A percentile compares a stretch with the other conserved stretches of the same genome.
These are phyloP conservation scores for Novumbra hubbsi DNA, from an alignment of 2,797 vertebrate species.

Conservation along the genomic window DNA sequence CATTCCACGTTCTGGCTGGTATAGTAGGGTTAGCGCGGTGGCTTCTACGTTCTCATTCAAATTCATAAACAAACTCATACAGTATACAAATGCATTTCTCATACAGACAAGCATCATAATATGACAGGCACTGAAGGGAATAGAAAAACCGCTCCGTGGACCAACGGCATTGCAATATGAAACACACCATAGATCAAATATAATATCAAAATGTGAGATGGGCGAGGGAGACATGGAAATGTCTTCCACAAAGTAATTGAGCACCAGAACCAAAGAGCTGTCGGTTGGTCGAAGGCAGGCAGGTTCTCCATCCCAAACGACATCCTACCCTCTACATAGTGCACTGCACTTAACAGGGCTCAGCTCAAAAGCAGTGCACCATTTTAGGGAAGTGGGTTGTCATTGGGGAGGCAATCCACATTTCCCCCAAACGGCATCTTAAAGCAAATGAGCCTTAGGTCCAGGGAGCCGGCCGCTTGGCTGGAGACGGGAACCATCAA, in stretches of 20 bases:
- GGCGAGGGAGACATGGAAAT: conserved; percentile 41
- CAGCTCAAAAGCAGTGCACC: neutral
- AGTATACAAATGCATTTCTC: conserved; percentile 16
- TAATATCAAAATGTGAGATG: neutral
- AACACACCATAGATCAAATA: conserved; percentile 12
- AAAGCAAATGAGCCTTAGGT: conserved; percentile 68
- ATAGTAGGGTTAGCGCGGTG: neutral
- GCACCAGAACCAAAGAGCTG: conserved; percentile 54
- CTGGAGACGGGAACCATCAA: conserved; percentile 56
- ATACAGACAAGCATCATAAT: conserved; percentile 49
- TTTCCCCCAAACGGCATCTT: conserved; percentile 64
- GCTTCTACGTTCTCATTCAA: conserved; percentile 16
- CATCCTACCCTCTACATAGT: neutral
- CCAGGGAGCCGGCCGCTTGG: conserved; percentile 38
- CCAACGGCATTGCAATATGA: conserved; percentile 52
- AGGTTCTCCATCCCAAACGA: neutral
- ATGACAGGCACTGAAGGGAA: conserved; percentile 23
- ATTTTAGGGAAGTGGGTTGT: neutral
- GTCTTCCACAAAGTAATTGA: conserved; percentile 58
- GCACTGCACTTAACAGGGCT: neutral
- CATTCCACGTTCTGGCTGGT: conserved; percentile 21
- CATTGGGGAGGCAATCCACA: neutral
- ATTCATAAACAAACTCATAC: conserved; percentile 42
- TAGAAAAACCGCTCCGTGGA: conserved; percentile 29
- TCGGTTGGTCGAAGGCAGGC: conserved; percentile 43